Conservation (phyloP, 2,888 invertebrate species). For the Ophion ventricosus region DNA sequence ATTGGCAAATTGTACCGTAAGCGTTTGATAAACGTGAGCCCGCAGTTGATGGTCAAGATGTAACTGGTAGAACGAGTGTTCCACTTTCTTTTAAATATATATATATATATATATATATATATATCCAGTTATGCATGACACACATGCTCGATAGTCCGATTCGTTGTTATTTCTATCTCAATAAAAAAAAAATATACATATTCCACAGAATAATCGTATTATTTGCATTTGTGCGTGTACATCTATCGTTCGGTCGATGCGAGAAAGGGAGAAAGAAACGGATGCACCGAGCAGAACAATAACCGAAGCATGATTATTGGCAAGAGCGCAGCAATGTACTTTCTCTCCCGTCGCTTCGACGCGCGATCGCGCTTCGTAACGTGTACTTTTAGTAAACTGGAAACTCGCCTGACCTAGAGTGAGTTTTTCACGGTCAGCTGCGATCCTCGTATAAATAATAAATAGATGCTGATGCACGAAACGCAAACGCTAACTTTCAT, state of each 20-base stretch:
- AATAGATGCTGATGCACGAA: slow-evolving; percentile 14
- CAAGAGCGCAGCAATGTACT: slow-evolving; percentile 55
- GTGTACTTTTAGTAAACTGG: slow-evolving; percentile 58
- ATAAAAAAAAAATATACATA: slow-evolving; percentile 23
- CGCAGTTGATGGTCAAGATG: slow-evolving; percentile 61
- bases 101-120: too few relatives aligned
- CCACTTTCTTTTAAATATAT: slow-evolving; percentile 74
- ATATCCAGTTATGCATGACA: slow-evolving; percentile 75
- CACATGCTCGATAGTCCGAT: slow-evolving; percentile 72
- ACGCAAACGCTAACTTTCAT: slow-evolving; percentile 45
- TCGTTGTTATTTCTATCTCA: slow-evolving; percentile 56
- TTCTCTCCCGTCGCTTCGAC: slow-evolving; percentile 52
- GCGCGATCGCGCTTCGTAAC: slow-evolving; percentile 36
- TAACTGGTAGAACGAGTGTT: slow-evolving; percentile 72
- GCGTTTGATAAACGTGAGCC: slow-evolving; percentile 28
- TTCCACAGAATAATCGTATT: slow-evolving; percentile 2
- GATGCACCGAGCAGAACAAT: slow-evolving; percentile 43
- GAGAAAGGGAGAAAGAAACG: slow-evolving; percentile 8
- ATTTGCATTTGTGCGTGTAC: not conserved
- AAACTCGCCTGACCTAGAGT: slow-evolving; percentile 65
- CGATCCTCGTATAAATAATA: slow-evolving; percentile 16
- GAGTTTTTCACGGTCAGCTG: slow-evolving; percentile 57
- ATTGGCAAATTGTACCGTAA: slow-evolving; percentile 42
- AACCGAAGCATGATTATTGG: slow-evolving; percentile 48
- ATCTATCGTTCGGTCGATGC: not conserved